phyloP scores from a whole-genome alignment of 2,113 vertebrate genomes.

The Aldabrachelys gigantea region DNA sequence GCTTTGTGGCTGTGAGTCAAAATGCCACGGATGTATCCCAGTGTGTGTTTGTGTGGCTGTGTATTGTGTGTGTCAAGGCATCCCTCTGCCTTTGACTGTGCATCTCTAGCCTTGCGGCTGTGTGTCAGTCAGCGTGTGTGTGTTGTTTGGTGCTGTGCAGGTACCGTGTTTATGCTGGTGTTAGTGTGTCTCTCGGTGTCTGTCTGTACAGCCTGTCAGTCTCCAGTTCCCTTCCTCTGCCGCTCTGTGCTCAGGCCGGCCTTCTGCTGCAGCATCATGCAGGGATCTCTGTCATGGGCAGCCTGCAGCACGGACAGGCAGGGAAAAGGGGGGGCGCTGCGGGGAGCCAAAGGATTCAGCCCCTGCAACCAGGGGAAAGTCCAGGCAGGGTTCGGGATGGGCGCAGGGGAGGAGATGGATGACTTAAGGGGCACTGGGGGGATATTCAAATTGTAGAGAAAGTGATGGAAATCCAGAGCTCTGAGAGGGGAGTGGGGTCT shows the following conservation, averaged over 20 bases:
- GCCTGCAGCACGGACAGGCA: not conserved
- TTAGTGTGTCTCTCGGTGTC: not conserved
- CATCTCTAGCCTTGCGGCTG: not conserved
- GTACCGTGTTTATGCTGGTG: not conserved
- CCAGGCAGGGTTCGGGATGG: not conserved
- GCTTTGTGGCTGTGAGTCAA: not conserved
- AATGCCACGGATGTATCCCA: not conserved
- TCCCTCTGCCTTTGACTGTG: not conserved
- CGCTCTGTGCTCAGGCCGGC: not conserved
- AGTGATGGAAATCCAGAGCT: not conserved
- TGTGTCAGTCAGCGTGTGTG: accelerated
- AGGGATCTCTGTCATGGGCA: not conserved
- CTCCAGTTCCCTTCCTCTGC: no score
- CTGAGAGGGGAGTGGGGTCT: no score
- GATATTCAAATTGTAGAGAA: not conserved
- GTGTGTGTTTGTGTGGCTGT: not conserved
- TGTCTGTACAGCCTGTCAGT: not conserved
- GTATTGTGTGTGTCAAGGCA: not conserved
- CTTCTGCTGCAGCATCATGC: not conserved
- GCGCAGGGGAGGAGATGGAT: not conserved
- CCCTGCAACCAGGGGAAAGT: not conserved
- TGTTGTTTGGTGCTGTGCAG: no score
- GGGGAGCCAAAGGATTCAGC: not conserved
- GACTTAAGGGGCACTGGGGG: not conserved
- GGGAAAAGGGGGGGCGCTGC: not conserved